These are phyloP conservation scores for Etia nguti DNA, from an alignment of 2,113 vertebrate species.

Conservation along the genomic window DNA sequence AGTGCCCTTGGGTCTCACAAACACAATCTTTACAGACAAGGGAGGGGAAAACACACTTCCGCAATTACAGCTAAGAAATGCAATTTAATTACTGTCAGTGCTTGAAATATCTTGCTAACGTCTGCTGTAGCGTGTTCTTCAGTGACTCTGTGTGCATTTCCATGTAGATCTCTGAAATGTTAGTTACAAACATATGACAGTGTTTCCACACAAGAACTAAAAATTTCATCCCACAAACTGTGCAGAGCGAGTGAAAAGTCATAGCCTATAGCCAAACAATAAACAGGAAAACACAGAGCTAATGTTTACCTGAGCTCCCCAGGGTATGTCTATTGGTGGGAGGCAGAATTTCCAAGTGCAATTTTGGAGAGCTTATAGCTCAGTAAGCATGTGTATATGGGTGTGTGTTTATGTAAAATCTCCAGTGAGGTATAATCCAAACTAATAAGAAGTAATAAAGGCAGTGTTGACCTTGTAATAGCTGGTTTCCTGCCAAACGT, in stretches of 20 bases:
- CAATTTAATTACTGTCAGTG: neutral
- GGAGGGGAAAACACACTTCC: neutral
- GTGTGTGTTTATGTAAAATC: constrained; percentile 52
- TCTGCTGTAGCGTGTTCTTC: neutral
- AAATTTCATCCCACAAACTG: constrained; percentile 24
- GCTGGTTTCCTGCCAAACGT: constrained; percentile 54
- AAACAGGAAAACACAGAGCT: constrained; percentile 41
- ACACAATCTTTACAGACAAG: constrained; percentile 25
- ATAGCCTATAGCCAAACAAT: constrained; percentile 36
- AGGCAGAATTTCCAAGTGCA: constrained; percentile 7
- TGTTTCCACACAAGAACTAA: neutral
- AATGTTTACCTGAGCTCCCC: constrained; percentile 37
- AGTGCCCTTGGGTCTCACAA: constrained; percentile 11
- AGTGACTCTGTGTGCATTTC: neutral
- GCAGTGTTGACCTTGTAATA: constrained; percentile 54
- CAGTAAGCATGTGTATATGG: neutral
- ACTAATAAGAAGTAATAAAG: constrained; percentile 63
- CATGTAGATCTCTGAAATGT: neutral
- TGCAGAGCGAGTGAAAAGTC: neutral
- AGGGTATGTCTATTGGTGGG: neutral
- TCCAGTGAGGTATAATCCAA: constrained; percentile 39
- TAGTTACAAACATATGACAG: neutral
- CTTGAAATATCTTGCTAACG: neutral
- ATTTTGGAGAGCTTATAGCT: constrained; percentile 5
- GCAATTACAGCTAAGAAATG: constrained; percentile 17